Base-by-base conservation (phyloP, 2,113 vertebrate genomes). In the Condylura cristata region DNA sequence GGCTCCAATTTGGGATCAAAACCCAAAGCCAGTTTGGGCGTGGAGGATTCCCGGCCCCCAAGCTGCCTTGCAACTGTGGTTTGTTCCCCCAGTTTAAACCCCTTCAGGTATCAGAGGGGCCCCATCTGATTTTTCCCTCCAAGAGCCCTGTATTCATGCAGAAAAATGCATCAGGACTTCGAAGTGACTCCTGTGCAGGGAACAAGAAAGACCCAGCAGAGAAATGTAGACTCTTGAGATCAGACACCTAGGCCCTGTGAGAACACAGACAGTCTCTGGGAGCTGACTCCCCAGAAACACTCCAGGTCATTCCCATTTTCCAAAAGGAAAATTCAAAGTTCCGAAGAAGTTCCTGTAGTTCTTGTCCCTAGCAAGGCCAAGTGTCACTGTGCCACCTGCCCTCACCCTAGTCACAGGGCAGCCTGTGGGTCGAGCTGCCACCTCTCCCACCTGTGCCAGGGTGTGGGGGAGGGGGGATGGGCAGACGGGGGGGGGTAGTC, bases 1-100 rank as follows among this genome's bases (percentile, higher is more conserved):
- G 53, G 24, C 78, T 95, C 88, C 79, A 30, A 63, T 88, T 56
- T 90, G 85, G 75, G 92, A 81, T 93, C 88, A 85, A 66, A 94
- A 56, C 66, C 85, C 46, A 87, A 72, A 89, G 84, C 90, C 87
- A 5, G 53, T 72, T 68, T 84, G 65, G 60, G 83, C 37, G 34
- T 53, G 80, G 74, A 32, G 44, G 68, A n/a, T 48, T 72, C 63
- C 90, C 51, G 46, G 58, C 30, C 63, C 68, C 44, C 11, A 0
- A 16, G 56, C 8, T 4, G 12, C 58, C 41, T 66, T 39, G 30
- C 46, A 41, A 28, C 66, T 4, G 7, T 18, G 34, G 83, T 94
- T 86, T 95, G 90, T 93, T 91, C 83, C 79, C 79, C 1, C 2
- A 72, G 89, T 86, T 70, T 72, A 61, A 92, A 74, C 63, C 58